These are phyloP conservation scores for Spea hammondii DNA, from an alignment of 2,797 vertebrate genomes.

Conservation along the genomic window DNA sequence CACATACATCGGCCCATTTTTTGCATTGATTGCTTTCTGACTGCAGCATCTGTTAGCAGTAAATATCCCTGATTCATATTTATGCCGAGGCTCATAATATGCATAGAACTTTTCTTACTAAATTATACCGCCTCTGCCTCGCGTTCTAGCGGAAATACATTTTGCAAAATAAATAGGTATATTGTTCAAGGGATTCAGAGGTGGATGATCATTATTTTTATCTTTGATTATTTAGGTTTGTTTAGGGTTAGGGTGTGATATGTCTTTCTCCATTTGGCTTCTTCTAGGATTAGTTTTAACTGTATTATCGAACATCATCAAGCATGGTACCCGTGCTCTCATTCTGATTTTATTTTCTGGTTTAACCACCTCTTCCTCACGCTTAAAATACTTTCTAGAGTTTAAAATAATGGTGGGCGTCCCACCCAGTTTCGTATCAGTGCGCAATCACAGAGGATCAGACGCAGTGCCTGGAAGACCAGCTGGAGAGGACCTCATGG, in stretches of 20 bases:
- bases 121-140: slow-evolving; percentile 31
- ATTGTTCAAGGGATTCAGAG: neutral
- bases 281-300: neutral
- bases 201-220: neutral
- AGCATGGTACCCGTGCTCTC: too few species aligned
- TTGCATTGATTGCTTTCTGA: slow-evolving; percentile 54
- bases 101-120: slow-evolving; percentile 33
- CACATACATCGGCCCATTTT: slow-evolving; percentile 51
- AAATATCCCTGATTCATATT: slow-evolving; percentile 44
- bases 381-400: too few species aligned
- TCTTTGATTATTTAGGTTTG: neutral
- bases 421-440: too few species aligned
- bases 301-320: neutral
- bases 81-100: slow-evolving; percentile 42
- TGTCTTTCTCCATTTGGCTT: neutral
- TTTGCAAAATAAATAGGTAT: slow-evolving; percentile 11
- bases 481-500: too few species aligned
- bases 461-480: too few species aligned
- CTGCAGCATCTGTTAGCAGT: slow-evolving; percentile 58
- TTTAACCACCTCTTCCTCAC: too few species aligned
- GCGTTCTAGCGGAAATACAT: slow-evolving; percentile 30
- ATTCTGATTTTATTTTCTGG: too few species aligned
- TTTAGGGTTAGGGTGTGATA: slow-evolving; percentile 7
- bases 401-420: too few species aligned
- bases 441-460: too few species aligned